Conservation (phyloP, 1,140 invertebrate species). For the Caerostris extrusa region DNA sequence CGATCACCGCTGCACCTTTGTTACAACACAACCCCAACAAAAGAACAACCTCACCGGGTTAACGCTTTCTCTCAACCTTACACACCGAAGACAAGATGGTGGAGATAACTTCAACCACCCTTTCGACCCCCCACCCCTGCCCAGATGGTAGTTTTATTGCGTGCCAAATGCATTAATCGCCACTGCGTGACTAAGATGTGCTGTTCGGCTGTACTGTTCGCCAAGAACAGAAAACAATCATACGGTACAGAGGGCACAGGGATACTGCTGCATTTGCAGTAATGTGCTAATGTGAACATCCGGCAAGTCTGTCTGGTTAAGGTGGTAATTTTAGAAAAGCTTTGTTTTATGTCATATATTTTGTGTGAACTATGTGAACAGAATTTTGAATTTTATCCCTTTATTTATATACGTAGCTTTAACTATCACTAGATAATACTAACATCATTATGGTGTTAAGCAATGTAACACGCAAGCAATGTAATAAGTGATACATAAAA, state of each 20-base stretch:
- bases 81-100: neutral
- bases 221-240: conserved; percentile 25
- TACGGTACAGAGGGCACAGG: neutral
- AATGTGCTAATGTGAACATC: neutral
- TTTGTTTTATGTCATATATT: too few species aligned
- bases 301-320: too few species aligned
- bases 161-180: neutral
- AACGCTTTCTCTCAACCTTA: neutral
- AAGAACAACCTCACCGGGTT: neutral
- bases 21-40: neutral
- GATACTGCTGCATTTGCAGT: neutral
- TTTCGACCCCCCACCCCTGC: neutral
- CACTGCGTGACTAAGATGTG: neutral
- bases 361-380: too few species aligned
- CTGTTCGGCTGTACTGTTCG: conserved; percentile 2
- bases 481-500: too few species aligned
- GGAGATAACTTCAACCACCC: neutral
- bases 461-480: too few species aligned
- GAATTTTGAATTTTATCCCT: too few species aligned
- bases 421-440: too few species aligned
- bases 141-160: neutral
- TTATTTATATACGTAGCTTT: too few species aligned
- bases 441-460: too few species aligned
- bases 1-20: neutral
- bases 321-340: too few species aligned